Evolutionary conservation across 2,888 invertebrate species (phyloP).

Genomic region (Hirtodrosophila histrioides): DNA sequence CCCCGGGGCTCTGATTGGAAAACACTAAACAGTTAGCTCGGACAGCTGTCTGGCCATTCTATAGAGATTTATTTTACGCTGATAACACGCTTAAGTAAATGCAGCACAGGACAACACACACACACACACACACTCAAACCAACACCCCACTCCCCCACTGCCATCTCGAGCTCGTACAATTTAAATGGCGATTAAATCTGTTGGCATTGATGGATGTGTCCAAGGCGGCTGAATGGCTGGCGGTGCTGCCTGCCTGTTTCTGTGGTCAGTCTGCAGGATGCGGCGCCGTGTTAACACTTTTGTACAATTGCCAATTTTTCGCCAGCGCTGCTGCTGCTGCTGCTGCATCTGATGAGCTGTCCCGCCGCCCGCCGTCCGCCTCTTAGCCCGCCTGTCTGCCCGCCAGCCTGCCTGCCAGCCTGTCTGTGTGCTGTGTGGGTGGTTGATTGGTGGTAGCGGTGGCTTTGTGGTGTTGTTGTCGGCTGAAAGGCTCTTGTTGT

Average conservation of each 20-base stretch:
- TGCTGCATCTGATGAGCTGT: constrained; percentile 61
- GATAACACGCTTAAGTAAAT: constrained; percentile 81
- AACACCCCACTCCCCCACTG: constrained; percentile 30
- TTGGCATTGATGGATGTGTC: constrained; percentile 82
- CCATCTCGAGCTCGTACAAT: constrained; percentile 65
- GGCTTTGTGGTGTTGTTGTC: constrained; percentile 59
- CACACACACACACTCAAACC: constrained; percentile 13
- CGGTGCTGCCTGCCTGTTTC: constrained; percentile 30
- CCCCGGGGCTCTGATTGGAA: constrained; percentile 73
- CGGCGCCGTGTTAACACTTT: constrained; percentile 81
- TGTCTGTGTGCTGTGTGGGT: constrained; percentile 15
- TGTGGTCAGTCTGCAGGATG: constrained; percentile 76
- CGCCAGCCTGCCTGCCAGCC: constrained; percentile 13
- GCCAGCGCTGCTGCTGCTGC: constrained; percentile 39
- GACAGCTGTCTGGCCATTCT: constrained; percentile 53
- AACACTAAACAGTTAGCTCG: constrained; percentile 74
- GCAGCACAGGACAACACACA: constrained; percentile 43
- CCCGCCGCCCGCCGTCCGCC: constrained; percentile 11
- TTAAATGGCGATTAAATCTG: constrained; percentile 83
- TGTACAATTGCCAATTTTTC: constrained; percentile 74
- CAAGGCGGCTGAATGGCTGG: constrained; percentile 53
- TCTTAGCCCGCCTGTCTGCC: constrained; percentile 2
- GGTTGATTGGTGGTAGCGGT: constrained; percentile 38
- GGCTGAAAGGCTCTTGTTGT: constrained; percentile 25
- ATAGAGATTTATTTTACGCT: constrained; percentile 77